Evolutionary conservation across 2,797 vertebrate species (phyloP).

Genomic region (Sylvilagus floridanus): DNA sequence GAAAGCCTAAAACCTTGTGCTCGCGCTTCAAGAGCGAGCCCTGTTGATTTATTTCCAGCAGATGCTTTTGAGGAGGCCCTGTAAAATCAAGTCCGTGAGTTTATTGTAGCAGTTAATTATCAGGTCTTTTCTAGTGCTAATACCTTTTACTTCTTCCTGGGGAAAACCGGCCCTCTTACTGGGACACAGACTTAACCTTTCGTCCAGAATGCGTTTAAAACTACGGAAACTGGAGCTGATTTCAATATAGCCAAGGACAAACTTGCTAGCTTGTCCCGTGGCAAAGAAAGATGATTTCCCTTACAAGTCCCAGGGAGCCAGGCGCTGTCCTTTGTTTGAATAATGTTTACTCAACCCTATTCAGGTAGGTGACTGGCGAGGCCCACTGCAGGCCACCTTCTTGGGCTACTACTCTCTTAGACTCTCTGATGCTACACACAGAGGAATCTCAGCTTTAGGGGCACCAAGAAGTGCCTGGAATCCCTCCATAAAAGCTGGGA

Average conservation of each 20-base stretch:
- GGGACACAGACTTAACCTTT: conserved; percentile 83
- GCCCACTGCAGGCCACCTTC: conserved; percentile 9
- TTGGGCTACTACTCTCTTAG: conserved; percentile 6
- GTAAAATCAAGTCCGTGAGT: conserved; percentile 92
- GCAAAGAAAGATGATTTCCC: conserved; percentile 79
- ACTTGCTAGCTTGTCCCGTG: conserved; percentile 71
- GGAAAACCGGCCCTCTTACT: conserved; percentile 80
- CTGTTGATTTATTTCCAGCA: conserved; percentile 92
- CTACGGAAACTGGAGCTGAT: conserved; percentile 75
- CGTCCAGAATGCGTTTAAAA: conserved; percentile 79
- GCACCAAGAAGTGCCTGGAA: conserved; percentile 6
- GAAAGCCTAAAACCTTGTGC: conserved; percentile 69
- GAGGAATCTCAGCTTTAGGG: background rate
- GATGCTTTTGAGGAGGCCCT: conserved; percentile 92
- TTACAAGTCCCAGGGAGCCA: conserved; percentile 79
- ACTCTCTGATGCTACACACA: background rate
- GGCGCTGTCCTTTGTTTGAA: conserved; percentile 83
- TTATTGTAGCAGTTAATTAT: conserved; percentile 90
- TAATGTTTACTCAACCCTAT: conserved; percentile 83
- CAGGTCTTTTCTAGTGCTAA: conserved; percentile 86
- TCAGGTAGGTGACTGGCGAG: conserved; percentile 81
- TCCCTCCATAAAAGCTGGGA: conserved; percentile 28
- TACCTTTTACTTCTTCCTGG: conserved; percentile 85
- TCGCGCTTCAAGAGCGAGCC: conserved; percentile 69
- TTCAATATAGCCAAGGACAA: conserved; percentile 80